phyloP scores from a whole-genome alignment of 2,113 vertebrate genomes.

The Chitala chitala region DNA sequence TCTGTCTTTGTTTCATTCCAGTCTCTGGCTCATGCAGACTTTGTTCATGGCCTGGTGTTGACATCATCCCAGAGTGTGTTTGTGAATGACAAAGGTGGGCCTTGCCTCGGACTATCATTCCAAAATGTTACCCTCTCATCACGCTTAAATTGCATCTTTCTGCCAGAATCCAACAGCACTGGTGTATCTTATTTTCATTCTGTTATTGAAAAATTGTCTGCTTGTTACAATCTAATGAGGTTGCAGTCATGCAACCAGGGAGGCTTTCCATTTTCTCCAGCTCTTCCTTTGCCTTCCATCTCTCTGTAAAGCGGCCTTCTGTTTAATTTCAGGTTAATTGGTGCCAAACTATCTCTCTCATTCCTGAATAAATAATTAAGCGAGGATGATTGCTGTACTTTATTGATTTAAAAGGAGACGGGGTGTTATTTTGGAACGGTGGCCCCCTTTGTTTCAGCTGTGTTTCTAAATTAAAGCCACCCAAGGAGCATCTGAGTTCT shows the following conservation, averaged over 20 bases:
- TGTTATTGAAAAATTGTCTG: background rate
- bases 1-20: background rate
- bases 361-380: slow-evolving; percentile 19
- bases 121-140: background rate
- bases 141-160: background rate
- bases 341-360: slow-evolving; percentile 7
- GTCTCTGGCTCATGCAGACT: background rate
- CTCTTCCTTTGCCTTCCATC: background rate
- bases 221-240: background rate
- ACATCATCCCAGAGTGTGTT: background rate
- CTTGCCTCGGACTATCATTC: background rate
- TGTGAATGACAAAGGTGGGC: background rate
- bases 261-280: too few relatives aligned
- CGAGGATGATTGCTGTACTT: background rate
- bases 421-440: background rate
- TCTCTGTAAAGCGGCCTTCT: slow-evolving; percentile 10
- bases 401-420: slow-evolving; percentile 12
- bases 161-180: background rate
- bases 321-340: slow-evolving; percentile 18
- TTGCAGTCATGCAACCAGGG: background rate
- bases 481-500: background rate
- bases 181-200: background rate
- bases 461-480: slow-evolving; percentile 20
- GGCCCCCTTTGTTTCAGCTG: slow-evolving; percentile 1
- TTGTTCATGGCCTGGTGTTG: background rate